Conservation (phyloP, 2,113 vertebrate species). For the Tapirus terrestris region DNA sequence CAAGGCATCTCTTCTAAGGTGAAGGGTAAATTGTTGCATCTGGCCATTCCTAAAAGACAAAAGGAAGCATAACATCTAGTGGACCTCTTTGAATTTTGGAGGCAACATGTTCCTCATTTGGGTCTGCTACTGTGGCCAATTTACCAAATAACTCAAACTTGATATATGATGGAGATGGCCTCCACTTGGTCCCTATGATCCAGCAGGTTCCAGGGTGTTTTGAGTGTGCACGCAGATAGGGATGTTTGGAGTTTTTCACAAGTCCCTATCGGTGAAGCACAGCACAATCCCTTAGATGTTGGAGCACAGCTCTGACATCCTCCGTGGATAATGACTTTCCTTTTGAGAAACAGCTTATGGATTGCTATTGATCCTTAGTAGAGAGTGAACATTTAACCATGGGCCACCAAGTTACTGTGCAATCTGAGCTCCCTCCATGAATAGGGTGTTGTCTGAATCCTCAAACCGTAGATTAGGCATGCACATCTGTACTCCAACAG, state of each 20-base stretch:
- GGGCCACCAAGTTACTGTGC: not conserved
- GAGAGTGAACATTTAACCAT: not conserved
- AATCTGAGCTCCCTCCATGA: not conserved
- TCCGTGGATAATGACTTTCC: not conserved
- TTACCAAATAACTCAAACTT: not conserved
- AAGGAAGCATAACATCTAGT: too few species aligned
- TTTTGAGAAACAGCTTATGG: not conserved
- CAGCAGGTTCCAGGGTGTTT: not conserved
- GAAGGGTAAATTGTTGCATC: not conserved
- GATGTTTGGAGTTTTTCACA: not conserved
- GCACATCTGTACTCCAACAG: too few species aligned
- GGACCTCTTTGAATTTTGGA: not conserved
- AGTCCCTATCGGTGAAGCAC: not conserved
- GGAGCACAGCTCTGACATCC: not conserved
- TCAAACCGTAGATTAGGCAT: not conserved
- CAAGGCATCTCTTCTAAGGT: not conserved
- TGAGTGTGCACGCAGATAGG: not conserved
- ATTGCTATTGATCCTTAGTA: not conserved
- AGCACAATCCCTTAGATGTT: not conserved
- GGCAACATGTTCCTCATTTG: not conserved
- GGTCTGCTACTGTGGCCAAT: not conserved
- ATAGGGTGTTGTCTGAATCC: not conserved
- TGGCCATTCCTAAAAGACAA: not conserved
- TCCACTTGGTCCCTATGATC: too few species aligned
- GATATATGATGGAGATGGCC: not conserved